These are phyloP conservation scores for Pogonocichla stellata DNA, from an alignment of 2,113 vertebrate species.

Conservation along the genomic window DNA sequence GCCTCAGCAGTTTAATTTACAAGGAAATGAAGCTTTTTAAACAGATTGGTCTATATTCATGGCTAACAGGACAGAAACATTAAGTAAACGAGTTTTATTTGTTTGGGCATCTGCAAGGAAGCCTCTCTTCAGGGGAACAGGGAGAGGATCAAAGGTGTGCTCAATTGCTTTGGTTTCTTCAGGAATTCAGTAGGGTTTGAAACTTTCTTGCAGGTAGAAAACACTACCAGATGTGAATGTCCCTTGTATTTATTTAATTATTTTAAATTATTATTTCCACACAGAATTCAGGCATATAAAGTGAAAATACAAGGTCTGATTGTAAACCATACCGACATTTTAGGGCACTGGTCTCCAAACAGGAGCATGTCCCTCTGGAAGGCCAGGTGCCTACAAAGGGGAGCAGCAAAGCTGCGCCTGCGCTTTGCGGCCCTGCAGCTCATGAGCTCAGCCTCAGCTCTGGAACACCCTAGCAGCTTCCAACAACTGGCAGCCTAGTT, in stretches of 20 bases:
- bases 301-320: not conserved
- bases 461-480: not conserved
- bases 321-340: accelerated
- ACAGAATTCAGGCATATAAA: not conserved
- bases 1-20: not conserved
- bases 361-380: not conserved
- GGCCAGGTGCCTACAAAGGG: not conserved
- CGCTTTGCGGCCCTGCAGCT: accelerated
- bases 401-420: not conserved
- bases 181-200: not conserved
- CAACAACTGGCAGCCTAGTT: not conserved
- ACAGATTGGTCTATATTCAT: not conserved
- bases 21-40: not conserved
- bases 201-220: not conserved
- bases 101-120: not conserved
- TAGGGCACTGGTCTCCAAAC: not conserved
- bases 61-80: not conserved
- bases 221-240: accelerated
- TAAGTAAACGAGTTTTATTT: not conserved
- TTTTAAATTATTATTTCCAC: not conserved
- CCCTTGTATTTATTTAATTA: not conserved
- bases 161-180: not conserved
- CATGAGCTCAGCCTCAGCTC: accelerated
- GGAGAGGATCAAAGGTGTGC: not conserved
- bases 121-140: not conserved